These are phyloP conservation scores for Sebastes matsubarae DNA, from an alignment of 2,797 vertebrate genomes.

Conservation along the genomic window DNA sequence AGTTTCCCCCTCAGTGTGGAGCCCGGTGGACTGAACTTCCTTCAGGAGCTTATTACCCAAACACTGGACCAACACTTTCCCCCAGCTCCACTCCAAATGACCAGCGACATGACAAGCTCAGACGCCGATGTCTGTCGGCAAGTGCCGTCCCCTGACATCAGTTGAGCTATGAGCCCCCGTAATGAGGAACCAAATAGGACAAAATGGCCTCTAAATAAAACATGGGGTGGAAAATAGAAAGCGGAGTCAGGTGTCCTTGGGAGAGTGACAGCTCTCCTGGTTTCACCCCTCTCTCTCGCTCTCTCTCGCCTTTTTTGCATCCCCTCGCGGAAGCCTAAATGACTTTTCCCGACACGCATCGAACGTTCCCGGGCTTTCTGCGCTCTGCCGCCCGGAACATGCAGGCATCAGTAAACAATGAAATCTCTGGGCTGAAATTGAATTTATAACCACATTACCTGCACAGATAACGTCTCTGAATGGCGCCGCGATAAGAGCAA, in stretches of 20 bases:
- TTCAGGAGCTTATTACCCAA: constrained; percentile 38
- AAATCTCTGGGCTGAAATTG: constrained; percentile 91
- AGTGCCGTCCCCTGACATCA: constrained; percentile 56
- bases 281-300: not conserved
- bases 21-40: constrained; percentile 9
- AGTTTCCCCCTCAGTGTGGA: not conserved
- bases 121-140: constrained; percentile 8
- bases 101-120: constrained; percentile 17
- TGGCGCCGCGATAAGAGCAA: constrained; percentile 95
- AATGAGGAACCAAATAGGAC: constrained; percentile 77
- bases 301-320: constrained; percentile 72
- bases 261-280: constrained; percentile 72
- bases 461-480: constrained; percentile 92
- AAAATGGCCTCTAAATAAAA: constrained; percentile 87
- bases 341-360: constrained; percentile 83
- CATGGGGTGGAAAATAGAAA: constrained; percentile 73
- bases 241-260: constrained; percentile 76
- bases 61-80: constrained; percentile 17
- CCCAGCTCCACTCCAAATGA: constrained; percentile 27
- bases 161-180: constrained; percentile 60
- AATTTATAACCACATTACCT: constrained; percentile 98
- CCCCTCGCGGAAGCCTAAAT: constrained; percentile 76
- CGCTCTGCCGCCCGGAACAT: constrained; percentile 73
- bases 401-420: constrained; percentile 93
- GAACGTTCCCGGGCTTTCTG: constrained; percentile 76